A percentile compares a stretch with the other conserved stretches of the same genome.
Evolutionary conservation across 2,888 invertebrate genomes (phyloP).

Genomic region (Callosobruchus maculatus): DNA sequence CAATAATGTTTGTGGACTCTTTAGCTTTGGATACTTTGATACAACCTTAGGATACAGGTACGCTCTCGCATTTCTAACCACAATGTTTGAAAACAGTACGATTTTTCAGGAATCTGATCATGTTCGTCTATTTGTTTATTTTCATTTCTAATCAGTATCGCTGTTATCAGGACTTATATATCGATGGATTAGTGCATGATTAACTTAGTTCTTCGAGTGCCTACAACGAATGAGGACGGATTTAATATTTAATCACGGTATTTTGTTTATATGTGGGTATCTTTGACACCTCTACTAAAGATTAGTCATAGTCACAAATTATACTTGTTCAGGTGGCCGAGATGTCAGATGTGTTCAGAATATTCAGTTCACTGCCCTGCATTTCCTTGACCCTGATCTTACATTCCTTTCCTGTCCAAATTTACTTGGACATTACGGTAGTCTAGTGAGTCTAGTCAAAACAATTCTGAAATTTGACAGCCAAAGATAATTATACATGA

Average conservation of each 20-base stretch:
- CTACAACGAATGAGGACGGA: not conserved
- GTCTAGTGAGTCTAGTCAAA: no score
- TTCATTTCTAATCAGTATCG: not conserved
- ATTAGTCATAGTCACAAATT: no score
- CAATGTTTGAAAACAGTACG: constrained; percentile 1
- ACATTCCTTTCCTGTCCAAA: no score
- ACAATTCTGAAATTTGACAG: no score
- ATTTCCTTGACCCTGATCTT: no score
- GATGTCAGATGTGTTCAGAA: no score
- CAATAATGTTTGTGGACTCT: constrained; percentile 46
- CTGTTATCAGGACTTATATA: not conserved
- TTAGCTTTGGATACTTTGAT: constrained; percentile 39
- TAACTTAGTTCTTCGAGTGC: no score
- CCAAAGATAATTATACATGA: no score
- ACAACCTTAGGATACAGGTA: constrained; percentile 22
- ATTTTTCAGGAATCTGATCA: not conserved
- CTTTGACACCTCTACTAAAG: no score
- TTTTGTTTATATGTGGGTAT: not conserved
- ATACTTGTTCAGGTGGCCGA: no score
- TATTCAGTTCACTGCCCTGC: no score
- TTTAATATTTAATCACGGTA: not conserved
- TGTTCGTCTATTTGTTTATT: not conserved
- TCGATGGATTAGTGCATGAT: not conserved
- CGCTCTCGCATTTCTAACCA: constrained; percentile 14
- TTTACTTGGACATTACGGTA: no score